A percentile compares a stretch with the other conserved stretches of the same genome.
Evolutionary conservation across 2,888 invertebrate species (phyloP).

Genomic region (Euproctis similis): DNA sequence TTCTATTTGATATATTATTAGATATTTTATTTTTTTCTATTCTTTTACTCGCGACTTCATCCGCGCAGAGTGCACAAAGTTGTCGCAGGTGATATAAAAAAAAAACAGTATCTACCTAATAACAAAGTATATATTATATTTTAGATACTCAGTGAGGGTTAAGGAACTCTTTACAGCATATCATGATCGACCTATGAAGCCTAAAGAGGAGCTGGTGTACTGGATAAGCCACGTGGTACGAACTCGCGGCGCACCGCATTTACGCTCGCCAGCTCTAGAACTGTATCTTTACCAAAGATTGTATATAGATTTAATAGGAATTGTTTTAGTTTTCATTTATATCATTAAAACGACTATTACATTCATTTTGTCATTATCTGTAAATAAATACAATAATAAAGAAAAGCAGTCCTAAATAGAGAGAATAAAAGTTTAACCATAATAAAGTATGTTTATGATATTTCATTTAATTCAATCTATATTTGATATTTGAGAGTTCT

Average conservation of each 20-base stretch:
- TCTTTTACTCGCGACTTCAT: too few relatives aligned
- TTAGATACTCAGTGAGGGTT: conserved; percentile 34
- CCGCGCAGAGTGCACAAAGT: too few relatives aligned
- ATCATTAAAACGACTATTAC: not conserved
- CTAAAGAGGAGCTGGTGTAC: conserved; percentile 35
- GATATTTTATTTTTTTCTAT: too few relatives aligned
- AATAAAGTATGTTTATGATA: too few relatives aligned
- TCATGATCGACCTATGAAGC: conserved; percentile 34
- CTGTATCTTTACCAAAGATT: conserved; percentile 40
- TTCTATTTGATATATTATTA: too few relatives aligned
- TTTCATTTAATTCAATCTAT: too few relatives aligned
- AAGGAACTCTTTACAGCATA: conserved; percentile 38
- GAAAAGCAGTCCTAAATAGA: conserved; percentile 7
- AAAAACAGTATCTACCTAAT: not conserved
- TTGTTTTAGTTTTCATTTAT: conserved; percentile 5
- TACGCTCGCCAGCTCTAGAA: conserved; percentile 36
- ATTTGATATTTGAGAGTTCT: too few relatives aligned
- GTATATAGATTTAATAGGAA: conserved; percentile 35
- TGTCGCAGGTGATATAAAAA: too few relatives aligned
- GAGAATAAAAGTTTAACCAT: too few relatives aligned
- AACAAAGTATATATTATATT: conserved; percentile 1
- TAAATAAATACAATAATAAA: conserved; percentile 3
- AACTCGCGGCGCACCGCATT: conserved; percentile 39
- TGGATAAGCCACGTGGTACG: conserved; percentile 46
- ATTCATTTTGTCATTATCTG: not conserved